Conservation (phyloP, 2,113 vertebrate genomes). For the Nothobranchius furzeri region DNA sequence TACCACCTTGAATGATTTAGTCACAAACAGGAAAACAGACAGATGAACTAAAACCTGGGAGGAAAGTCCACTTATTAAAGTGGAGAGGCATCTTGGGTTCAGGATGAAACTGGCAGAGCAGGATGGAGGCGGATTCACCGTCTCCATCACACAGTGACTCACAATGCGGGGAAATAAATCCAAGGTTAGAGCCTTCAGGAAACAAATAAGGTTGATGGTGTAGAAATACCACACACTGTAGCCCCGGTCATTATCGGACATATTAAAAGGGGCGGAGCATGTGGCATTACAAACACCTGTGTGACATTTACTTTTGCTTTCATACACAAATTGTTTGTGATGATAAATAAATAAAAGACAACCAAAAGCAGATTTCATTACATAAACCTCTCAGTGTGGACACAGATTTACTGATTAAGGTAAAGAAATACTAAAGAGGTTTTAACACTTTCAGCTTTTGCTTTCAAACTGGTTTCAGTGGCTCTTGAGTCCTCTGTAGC, state of each 20-base stretch:
- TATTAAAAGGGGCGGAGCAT: conserved; percentile 41
- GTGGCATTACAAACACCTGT: conserved; percentile 30
- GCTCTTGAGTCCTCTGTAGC: too few species aligned
- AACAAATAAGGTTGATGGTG: conserved; percentile 66
- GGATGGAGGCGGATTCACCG: conserved; percentile 28
- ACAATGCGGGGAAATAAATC: conserved; percentile 45
- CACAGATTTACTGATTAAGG: neutral
- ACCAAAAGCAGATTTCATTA: neutral
- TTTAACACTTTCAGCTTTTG: too few species aligned
- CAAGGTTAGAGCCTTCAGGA: conserved; percentile 57
- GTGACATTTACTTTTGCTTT: conserved; percentile 5
- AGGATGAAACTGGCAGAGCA: conserved; percentile 26
- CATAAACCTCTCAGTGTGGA: conserved; percentile 1
- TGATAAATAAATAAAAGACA: neutral
- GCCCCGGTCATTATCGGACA: conserved; percentile 53
- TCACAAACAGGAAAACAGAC: conserved; percentile 52
- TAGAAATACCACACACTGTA: conserved; percentile 39
- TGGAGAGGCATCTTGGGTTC: conserved; percentile 44
- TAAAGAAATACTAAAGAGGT: too few species aligned
- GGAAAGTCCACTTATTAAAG: conserved; percentile 62
- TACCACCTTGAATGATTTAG: conserved; percentile 62
- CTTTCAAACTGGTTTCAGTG: too few species aligned
- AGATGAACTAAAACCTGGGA: conserved; percentile 58
- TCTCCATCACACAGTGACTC: conserved; percentile 38
- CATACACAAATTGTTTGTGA: neutral